Evolutionary conservation across 2,888 invertebrate genomes (phyloP).

Genomic region (Galeruca laticollis): DNA sequence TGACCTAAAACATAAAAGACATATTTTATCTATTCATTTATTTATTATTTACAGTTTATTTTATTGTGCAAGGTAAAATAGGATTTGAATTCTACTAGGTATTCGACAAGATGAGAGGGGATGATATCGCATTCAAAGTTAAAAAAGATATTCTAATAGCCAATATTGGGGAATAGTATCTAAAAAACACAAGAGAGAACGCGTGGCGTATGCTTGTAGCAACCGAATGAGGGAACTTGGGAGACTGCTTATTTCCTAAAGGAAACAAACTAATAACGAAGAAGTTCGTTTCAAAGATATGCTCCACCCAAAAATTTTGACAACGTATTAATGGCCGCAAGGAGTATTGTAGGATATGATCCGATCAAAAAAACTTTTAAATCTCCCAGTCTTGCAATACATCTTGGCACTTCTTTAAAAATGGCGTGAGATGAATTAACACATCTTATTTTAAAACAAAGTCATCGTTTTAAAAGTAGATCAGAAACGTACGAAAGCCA

Average conservation of each 20-base stretch:
- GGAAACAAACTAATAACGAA: slow-evolving; percentile 38
- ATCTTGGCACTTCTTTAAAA: slow-evolving; percentile 50
- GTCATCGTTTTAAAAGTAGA: slow-evolving; percentile 44
- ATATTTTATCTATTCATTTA: slow-evolving; percentile 15
- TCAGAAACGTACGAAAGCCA: slow-evolving; percentile 23
- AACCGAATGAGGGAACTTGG: slow-evolving; percentile 48
- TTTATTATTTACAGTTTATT: too few relatives aligned
- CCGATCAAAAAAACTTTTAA: slow-evolving; percentile 48
- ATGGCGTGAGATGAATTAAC: slow-evolving; percentile 46
- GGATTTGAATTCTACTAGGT: slow-evolving; percentile 36
- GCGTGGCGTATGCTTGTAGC: slow-evolving; percentile 45
- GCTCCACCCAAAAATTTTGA: slow-evolving; percentile 50
- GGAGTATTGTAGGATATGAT: slow-evolving; percentile 49
- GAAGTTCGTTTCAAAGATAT: slow-evolving; percentile 45
- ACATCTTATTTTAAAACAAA: slow-evolving; percentile 48
- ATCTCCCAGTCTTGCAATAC: slow-evolving; percentile 50
- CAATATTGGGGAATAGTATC: slow-evolving; percentile 47
- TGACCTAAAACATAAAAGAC: slow-evolving; percentile 13
- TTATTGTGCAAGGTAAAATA: too few relatives aligned
- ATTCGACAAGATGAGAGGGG: slow-evolving; percentile 47
- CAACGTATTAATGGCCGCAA: slow-evolving; percentile 42
- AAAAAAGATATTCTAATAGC: slow-evolving; percentile 49
- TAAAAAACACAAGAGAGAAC: slow-evolving; percentile 49
- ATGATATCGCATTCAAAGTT: slow-evolving; percentile 46
- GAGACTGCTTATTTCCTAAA: slow-evolving; percentile 40